Conservation (phyloP, 2,888 invertebrate species). For the Lypha dubia region DNA sequence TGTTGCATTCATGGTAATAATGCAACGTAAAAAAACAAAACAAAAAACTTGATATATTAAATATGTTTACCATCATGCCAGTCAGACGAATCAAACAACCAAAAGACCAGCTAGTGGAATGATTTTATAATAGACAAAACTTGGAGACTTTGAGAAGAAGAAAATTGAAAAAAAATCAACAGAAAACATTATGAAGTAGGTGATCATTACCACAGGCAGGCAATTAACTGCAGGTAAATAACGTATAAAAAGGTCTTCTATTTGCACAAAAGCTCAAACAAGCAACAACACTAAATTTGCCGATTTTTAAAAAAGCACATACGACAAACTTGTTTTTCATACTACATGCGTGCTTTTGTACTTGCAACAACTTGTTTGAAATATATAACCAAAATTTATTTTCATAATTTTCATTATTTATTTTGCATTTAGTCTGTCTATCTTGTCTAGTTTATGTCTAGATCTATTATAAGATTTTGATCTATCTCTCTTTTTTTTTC, state of each 20-base stretch:
- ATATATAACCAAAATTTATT: conserved; percentile 26
- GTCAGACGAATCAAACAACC: conserved; percentile 6
- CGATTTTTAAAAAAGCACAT: conserved; percentile 17
- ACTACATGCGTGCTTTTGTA: conserved; percentile 17
- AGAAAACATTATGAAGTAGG: conserved; percentile 35
- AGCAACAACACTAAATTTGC: conserved; percentile 17
- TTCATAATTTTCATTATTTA: neutral
- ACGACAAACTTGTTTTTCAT: neutral
- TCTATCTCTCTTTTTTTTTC: neutral
- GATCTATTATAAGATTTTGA: conserved; percentile 8
- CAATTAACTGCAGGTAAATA: conserved; percentile 33
- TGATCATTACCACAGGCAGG: conserved; percentile 60
- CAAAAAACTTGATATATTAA: conserved; percentile 55
- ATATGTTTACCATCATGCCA: conserved; percentile 57
- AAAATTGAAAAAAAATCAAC: conserved; percentile 14
- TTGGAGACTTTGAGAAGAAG: conserved; percentile 42
- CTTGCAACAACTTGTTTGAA: conserved; percentile 52
- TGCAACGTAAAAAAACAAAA: conserved; percentile 38
- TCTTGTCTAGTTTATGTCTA: conserved; percentile 14
- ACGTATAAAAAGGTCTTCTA: conserved; percentile 49
- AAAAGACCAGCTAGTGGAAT: conserved; percentile 42
- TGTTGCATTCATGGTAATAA: conserved; percentile 48
- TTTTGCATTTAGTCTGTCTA: neutral
- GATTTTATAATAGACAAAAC: conserved; percentile 21
- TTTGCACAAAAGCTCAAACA: neutral